These are phyloP conservation scores for Callospermophilus lateralis DNA, from an alignment of 2,113 vertebrate genomes.

Conservation along the genomic window DNA sequence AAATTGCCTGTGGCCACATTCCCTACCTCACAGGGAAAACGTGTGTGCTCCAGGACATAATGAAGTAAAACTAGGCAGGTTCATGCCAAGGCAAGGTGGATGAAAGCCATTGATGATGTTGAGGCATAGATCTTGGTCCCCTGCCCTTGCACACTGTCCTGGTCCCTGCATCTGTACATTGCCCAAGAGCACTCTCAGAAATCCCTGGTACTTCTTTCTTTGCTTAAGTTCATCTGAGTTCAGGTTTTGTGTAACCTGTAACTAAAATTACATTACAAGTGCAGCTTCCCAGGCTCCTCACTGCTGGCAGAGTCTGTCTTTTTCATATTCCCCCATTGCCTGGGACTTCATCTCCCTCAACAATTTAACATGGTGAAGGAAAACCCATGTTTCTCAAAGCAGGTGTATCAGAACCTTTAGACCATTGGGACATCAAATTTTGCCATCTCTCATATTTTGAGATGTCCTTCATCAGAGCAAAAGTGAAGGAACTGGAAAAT, in stretches of 20 bases:
- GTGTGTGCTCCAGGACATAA: no score
- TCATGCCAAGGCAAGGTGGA: neutral
- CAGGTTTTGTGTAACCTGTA: neutral
- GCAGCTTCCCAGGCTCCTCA: neutral
- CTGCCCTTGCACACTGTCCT: no score
- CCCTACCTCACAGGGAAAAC: neutral
- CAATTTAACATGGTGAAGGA: accelerated
- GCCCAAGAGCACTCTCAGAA: neutral
- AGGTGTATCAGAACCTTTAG: neutral
- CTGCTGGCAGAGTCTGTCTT: accelerated
- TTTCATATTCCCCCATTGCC: neutral
- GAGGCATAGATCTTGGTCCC: neutral
- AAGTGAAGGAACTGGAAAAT: neutral
- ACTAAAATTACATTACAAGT: neutral
- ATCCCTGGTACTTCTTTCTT: neutral
- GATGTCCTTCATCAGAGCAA: neutral
- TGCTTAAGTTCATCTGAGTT: neutral
- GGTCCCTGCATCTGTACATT: neutral
- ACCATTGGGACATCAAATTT: neutral
- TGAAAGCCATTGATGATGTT: no score
- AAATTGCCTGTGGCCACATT: neutral
- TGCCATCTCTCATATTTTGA: neutral
- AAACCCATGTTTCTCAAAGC: neutral
- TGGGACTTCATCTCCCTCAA: neutral
- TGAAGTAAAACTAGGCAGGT: neutral